A percentile compares a stretch with the other conserved stretches of the same genome.
Conservation (phyloP, 2,113 vertebrate genomes). For the Naja naja region DNA sequence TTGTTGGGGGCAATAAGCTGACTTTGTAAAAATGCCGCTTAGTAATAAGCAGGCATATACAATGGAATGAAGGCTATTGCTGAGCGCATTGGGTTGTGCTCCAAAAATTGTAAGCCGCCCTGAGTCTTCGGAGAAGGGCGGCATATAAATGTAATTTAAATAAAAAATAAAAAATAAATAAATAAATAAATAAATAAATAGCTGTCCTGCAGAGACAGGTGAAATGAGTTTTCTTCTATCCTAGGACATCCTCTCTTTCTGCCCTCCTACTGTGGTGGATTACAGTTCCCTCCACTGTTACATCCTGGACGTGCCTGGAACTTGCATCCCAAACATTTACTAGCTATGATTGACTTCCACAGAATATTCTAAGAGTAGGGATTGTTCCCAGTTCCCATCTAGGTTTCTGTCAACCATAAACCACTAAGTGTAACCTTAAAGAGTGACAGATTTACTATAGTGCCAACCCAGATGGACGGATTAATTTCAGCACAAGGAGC, state of each 20-base stretch:
- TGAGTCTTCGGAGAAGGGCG: no score
- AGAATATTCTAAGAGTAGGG: neutral
- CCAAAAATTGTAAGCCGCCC: no score
- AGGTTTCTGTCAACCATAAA: neutral
- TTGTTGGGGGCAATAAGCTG: no score
- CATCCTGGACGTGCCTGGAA: neutral
- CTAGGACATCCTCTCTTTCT: neutral
- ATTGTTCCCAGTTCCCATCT: neutral
- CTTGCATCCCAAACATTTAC: neutral
- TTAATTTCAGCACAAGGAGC: neutral
- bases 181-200: no score
- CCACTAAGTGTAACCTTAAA: neutral
- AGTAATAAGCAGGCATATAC: no score
- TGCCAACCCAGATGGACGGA: neutral
- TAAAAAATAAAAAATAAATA: no score
- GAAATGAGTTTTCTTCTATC: neutral
- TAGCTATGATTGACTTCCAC: neutral
- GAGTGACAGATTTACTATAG: neutral
- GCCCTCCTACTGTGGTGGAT: neutral
- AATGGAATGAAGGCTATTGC: no score
- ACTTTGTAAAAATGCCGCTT: no score
- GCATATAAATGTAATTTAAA: no score
- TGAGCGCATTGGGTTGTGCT: no score
- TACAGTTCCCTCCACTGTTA: neutral
- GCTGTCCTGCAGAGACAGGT: neutral